Evolutionary conservation across 2,797 vertebrate species (phyloP), one percentile per base, ranked within the genome.

Genomic region (Euphonia xanthogaster): DNA sequence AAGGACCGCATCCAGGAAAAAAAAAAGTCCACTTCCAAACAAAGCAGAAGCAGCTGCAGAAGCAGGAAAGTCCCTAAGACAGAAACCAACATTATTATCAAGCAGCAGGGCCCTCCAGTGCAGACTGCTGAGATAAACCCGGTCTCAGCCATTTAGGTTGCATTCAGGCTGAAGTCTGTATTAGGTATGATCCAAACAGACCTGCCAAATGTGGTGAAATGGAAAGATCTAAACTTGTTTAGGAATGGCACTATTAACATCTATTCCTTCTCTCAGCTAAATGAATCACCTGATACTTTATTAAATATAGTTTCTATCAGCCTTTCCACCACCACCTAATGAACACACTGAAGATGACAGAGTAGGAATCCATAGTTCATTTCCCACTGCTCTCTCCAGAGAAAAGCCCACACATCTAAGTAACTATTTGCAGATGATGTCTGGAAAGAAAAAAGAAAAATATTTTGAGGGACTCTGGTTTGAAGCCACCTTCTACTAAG

Each of bases 401-500:
- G 84, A 65, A 86, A 82, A 93, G 48, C 74, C 77, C 60, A 91
- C 62, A 75, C 50, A 72, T 88, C 39, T 71, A 16, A 94, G 90
- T 60, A 94, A 80, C 68, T 83, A 83, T 91, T 94, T 95, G 50
- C 47, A 93, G 24, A 65, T 61, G 33, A 61, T 45, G 24, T 88
- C 68, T 67, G 42, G 39, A 86, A 94, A 83, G 45, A 63, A 89
- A 90, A 82, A 44, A 91, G 42, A 85, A 90, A 71, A 86, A 85
- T 67, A 12, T 89, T 93, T 91, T 53, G 63, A 88, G 50, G 50
- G 28, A 77, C 54, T 53, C 18, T 54, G 24, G 28, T 91, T 80
- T 76, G 76, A 85, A 85, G 71, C 27, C 22, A 60, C n/a, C 78
- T 96, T 75, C 50, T 91, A 72, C 23, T 66, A 58, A 51, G 18